Conservation (phyloP, 2,113 vertebrate species). For the Aix galericulata region DNA sequence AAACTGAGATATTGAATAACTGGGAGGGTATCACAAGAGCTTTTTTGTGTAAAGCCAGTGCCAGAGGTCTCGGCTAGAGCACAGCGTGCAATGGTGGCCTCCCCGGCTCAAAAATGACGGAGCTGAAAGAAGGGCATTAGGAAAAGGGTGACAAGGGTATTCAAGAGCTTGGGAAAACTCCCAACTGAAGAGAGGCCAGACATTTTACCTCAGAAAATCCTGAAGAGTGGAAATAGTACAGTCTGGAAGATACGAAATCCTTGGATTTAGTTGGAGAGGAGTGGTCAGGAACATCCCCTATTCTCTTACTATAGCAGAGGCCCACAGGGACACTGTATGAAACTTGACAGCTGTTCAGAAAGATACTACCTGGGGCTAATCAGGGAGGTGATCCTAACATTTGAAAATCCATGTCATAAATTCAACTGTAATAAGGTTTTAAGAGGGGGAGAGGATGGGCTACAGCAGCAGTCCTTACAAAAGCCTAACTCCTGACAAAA, state of each 20-base stretch:
- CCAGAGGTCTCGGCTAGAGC: not conserved
- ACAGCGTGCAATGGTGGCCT: not conserved
- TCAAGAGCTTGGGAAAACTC: not conserved
- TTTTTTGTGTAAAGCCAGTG: not conserved
- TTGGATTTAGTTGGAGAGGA: not conserved
- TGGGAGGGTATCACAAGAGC: not conserved
- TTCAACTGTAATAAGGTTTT: not conserved
- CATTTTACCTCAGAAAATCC: not conserved
- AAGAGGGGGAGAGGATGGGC: not conserved
- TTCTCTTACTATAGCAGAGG: rapidly evolving
- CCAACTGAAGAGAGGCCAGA: not conserved
- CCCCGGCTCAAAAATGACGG: rapidly evolving
- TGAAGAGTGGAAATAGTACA: not conserved
- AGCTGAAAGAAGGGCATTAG: not conserved
- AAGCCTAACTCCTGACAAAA: not conserved
- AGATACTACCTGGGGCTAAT: not conserved
- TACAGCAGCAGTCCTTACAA: not conserved
- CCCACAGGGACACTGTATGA: not conserved
- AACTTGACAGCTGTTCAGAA: not conserved
- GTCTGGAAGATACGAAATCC: not conserved
- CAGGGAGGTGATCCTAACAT: not conserved
- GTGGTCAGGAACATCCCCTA: not conserved
- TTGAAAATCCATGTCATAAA: not conserved
- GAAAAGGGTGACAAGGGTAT: not conserved
- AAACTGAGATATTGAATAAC: not conserved